Evolutionary conservation across 1,140 invertebrate genomes (phyloP), one percentile per base, ranked within the genome.

Genomic region (Sitophilus oryzae): DNA sequence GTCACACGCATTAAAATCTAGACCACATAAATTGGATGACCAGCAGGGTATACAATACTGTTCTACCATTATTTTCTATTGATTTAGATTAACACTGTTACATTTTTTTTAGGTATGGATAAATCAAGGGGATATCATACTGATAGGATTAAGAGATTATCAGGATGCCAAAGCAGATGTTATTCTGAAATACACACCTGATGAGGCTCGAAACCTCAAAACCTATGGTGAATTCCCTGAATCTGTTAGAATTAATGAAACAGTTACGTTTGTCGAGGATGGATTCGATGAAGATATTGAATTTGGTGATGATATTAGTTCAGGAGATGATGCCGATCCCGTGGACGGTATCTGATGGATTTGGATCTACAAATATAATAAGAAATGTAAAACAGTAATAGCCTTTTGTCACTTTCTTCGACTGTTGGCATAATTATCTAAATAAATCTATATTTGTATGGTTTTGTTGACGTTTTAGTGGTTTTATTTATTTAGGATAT

Each of bases 121-220:
- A 61, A 99, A 98, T 77, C 91, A 95, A 76, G 91, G 93, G 56
- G 96, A 99, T 69, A 97, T 98, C 56, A 97, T 98, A 74, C 76
- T 99, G 61, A 92, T 99, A 64, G 95, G 96, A 58, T 78, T 93
- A 64, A 81, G 96, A 73, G 95, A 98, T 76, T 99, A 98, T 75
- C 97, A 99, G 79, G 95, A 99, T 76, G 90, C 94, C 4, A 99
- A 99, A 76, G 97, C 96, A 56, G 97, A 99, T 81, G 97, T 99
- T 58, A 99, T 99, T 67, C 79, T 98, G 42, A 99, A 99, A 77
- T 99, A 99, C 71, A 98, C 96, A 58, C 88, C 96, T 22, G 96
- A 99, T 75, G 96, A 99, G 78, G 96, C 96, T 36, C 84, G 96
- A 69, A 98, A 98, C 81, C 80, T 99, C 65, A 99, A 99, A 77